Evolutionary conservation across 1,140 invertebrate genomes (phyloP).

Genomic region (Ips nitidus): DNA sequence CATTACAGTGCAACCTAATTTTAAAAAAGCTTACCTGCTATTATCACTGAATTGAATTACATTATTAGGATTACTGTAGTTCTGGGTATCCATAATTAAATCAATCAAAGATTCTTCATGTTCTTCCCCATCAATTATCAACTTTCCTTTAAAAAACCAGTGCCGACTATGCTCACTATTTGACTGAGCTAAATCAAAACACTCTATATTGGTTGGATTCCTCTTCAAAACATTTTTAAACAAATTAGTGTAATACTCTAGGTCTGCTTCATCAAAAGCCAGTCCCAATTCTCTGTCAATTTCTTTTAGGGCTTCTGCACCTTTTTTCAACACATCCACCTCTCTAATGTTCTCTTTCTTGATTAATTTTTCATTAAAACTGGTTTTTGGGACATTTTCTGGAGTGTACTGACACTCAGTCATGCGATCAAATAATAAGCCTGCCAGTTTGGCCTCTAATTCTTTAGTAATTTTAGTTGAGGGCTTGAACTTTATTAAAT

Average conservation of each 20-base stretch:
- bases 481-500: slow-evolving; percentile 63
- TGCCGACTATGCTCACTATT: slow-evolving; percentile 94
- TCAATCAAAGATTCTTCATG: slow-evolving; percentile 82
- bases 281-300: slow-evolving; percentile 85
- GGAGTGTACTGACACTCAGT: slow-evolving; percentile 73
- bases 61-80: slow-evolving; percentile 86
- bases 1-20: no score
- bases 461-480: slow-evolving; percentile 49
- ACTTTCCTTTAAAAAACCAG: slow-evolving; percentile 91
- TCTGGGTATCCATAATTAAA: slow-evolving; percentile 91
- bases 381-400: slow-evolving; percentile 69
- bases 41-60: slow-evolving; percentile 98
- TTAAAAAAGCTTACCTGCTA: slow-evolving; percentile 67
- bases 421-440: slow-evolving; percentile 78
- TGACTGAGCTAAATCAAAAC: slow-evolving; percentile 98
- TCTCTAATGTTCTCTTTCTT: slow-evolving; percentile 53
- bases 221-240: slow-evolving; percentile 80
- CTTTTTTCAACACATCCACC: slow-evolving; percentile 78
- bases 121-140: slow-evolving; percentile 81
- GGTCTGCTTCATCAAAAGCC: slow-evolving; percentile 86
- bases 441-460: slow-evolving; percentile 58
- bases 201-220: slow-evolving; percentile 96
- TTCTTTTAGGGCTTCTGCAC: slow-evolving; percentile 76
- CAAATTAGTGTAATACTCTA: slow-evolving; percentile 82
- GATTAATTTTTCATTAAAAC: slow-evolving; percentile 67